A percentile compares a stretch with the other conserved stretches of the same genome.
These are phyloP conservation scores for Nowickia ferox DNA, from an alignment of 2,888 invertebrate species.

Conservation along the genomic window DNA sequence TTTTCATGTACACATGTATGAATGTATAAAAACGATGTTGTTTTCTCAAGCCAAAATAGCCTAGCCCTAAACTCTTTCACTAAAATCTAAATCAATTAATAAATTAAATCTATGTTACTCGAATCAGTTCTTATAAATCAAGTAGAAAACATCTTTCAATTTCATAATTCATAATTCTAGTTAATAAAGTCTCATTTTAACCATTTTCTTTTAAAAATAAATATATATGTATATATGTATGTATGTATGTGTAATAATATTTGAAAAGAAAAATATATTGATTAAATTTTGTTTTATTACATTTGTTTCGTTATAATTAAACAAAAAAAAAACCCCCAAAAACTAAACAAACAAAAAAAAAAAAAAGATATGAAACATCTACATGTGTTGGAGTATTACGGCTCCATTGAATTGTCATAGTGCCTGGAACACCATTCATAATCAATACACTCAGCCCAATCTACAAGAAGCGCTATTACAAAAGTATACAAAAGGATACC, in stretches of 20 bases:
- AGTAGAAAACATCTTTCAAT: background rate
- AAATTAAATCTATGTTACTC: background rate
- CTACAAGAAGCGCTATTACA: constrained; percentile 64
- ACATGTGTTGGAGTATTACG: constrained; percentile 64
- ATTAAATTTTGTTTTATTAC: constrained; percentile 47
- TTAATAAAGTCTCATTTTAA: constrained; percentile 21
- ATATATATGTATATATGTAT: background rate
- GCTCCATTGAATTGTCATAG: constrained; percentile 64
- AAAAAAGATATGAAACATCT: constrained; percentile 65
- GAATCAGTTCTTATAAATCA: background rate
- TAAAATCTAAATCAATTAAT: background rate
- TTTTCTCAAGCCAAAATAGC: background rate
- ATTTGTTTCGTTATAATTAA: constrained; percentile 48
- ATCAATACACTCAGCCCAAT: constrained; percentile 65
- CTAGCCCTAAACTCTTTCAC: background rate
- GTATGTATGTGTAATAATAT: background rate
- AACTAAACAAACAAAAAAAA: constrained; percentile 42
- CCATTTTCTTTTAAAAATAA: constrained; percentile 5
- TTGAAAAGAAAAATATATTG: constrained; percentile 13
- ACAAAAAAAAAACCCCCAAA: background rate
- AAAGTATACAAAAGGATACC: constrained; percentile 58
- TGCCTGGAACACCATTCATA: constrained; percentile 63
- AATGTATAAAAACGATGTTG: background rate
- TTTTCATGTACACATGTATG: background rate
- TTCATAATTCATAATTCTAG: constrained; percentile 14